Conservation (phyloP, 2,113 vertebrate species). For the Noturus placidus region DNA sequence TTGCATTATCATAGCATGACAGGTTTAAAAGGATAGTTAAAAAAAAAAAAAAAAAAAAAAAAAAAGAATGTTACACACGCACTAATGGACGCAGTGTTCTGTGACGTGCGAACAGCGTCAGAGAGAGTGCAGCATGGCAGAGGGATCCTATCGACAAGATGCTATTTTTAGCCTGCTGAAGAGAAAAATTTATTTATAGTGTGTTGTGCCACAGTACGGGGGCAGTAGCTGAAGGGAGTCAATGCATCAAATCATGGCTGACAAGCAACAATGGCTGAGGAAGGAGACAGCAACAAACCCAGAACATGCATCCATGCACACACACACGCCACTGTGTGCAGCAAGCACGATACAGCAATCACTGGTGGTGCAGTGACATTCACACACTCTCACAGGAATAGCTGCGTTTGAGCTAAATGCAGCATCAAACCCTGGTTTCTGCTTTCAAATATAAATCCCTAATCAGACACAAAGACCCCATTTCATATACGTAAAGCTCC, state of each 20-base stretch:
- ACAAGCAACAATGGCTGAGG: constrained; percentile 39
- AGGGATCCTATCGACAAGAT: constrained; percentile 39
- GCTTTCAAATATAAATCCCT: constrained; percentile 26
- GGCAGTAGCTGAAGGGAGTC: constrained; percentile 42
- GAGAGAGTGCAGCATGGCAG: constrained; percentile 36
- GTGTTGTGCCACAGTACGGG: constrained; percentile 49
- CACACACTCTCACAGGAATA: constrained; percentile 37
- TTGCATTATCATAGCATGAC: constrained; percentile 15
- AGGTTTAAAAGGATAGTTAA: background rate
- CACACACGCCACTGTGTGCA: background rate
- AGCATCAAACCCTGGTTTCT: constrained; percentile 26
- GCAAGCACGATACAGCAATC: constrained; percentile 21
- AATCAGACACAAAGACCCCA: background rate
- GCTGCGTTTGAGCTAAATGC: constrained; percentile 32
- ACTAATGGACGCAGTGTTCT: no score
- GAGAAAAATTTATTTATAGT: constrained; percentile 61
- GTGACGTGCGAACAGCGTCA: constrained; percentile 31
- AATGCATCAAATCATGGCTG: constrained; percentile 54
- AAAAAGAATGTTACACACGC: no score
- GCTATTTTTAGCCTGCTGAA: constrained; percentile 60
- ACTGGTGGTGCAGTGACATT: constrained; percentile 47
- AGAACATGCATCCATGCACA: background rate
- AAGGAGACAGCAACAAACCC: constrained; percentile 32
- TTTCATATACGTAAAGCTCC: background rate
- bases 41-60: constrained; percentile 8